Percentiles rank a stretch among this genome's conserved stretches.
Evolutionary conservation across 2,797 vertebrate species (phyloP).

Genomic region (Hafferia zeledoni): DNA sequence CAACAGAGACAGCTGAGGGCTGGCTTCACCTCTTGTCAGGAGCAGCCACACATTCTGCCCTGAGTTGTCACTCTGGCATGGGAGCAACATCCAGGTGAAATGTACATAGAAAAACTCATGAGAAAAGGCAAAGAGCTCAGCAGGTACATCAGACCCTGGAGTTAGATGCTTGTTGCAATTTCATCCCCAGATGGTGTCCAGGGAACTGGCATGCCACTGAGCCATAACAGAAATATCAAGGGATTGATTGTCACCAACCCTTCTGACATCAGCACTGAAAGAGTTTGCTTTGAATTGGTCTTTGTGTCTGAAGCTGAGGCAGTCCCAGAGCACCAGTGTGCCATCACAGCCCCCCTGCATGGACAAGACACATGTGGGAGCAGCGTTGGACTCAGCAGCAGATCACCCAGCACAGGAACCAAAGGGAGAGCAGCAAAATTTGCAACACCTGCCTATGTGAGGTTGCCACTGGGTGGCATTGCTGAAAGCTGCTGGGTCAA

Average conservation of each 20-base stretch:
- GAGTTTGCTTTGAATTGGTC: not conserved
- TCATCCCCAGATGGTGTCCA: not conserved
- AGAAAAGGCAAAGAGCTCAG: not conserved
- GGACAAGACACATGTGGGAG: accelerated
- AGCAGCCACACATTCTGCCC: not conserved
- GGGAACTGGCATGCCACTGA: not conserved
- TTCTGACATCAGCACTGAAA: not conserved
- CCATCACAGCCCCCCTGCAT: accelerated
- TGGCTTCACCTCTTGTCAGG: not conserved
- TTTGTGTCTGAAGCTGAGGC: not conserved
- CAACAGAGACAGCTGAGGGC: not conserved
- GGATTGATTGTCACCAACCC: not conserved
- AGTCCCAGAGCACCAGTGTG: accelerated
- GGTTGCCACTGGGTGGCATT: slow-evolving; percentile 46
- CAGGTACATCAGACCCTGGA: accelerated
- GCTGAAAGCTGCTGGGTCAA: slow-evolving; percentile 1
- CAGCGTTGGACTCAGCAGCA: not conserved
- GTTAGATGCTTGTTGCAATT: not conserved
- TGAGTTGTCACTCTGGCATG: not conserved
- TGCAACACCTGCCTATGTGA: not conserved
- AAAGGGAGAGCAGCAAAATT: not conserved
- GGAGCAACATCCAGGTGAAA: not conserved
- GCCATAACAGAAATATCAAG: not conserved
- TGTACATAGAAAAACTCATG: not conserved
- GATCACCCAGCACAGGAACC: not conserved